Base-by-base conservation (phyloP, 2,888 invertebrate genomes). In the Drosophila demipolita region DNA sequence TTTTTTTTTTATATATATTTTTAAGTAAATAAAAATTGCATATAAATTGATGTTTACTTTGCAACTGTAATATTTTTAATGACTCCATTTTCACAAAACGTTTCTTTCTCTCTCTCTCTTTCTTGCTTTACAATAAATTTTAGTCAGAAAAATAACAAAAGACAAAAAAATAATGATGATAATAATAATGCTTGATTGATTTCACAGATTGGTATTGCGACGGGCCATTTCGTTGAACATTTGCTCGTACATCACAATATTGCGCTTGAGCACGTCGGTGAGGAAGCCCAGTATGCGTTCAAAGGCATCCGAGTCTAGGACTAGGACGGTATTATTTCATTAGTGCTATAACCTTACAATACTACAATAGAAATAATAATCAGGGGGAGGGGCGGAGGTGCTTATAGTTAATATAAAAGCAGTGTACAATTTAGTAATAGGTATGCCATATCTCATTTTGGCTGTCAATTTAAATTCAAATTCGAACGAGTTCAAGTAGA, bases 181-280 rank as follows among this genome's bases (percentile, higher is more conserved):
- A 42, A 58, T 38, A 42, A 49, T 29, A 15, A 48, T 8, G 23
- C n/a, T 36, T 49, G 33, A 6, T 0, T 26, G 26, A 4, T 64
- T 66, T 85, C 73, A 90, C 52, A 90, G 65, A 71, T 70, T 86
- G 32, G 91, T 79, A 66, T 74, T 80, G 52, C 87, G 87, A 53
- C 85, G 79, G 17, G 92, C 89, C 83, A 91, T 78, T 67, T 91
- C 88, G 49, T 83, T 80, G 59, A 92, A 83, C 75, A 89, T 83
- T 63, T 91, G 90, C 83, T 99, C 98, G 93, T 99, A 99, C 93
- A 97, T 97, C 93, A 97, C 96, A 91, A 98, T 98, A 94, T 98
- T 99, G 90, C 98, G 96, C 94, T 98, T 98, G 97, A 99, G 98
- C 65, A 99, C 96, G 93, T 99, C 97, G 97, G 99, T 98, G 94